These are phyloP conservation scores for Mythimna albipuncta DNA, from an alignment of 2,888 invertebrate genomes.

Conservation along the genomic window DNA sequence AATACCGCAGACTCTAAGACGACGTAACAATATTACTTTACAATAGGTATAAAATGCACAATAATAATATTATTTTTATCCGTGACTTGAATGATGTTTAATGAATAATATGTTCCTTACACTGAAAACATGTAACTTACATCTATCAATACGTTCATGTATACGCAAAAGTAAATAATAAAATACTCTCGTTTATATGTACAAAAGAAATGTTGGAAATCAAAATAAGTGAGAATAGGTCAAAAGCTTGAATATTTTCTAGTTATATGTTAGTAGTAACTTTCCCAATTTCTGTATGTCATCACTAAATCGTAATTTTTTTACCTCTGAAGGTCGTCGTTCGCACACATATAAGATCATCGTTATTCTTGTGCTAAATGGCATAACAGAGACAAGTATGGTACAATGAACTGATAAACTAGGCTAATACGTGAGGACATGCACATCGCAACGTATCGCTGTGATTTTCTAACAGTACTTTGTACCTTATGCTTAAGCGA, in stretches of 20 bases:
- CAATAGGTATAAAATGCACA: slow-evolving; percentile 17
- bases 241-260: slow-evolving; percentile 19
- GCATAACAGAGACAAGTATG: slow-evolving; percentile 48
- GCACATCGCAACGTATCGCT: slow-evolving; percentile 54
- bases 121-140: neutral
- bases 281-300: slow-evolving; percentile 13
- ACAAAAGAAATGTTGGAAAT: slow-evolving; percentile 4
- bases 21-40: slow-evolving; percentile 23
- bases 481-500: slow-evolving; percentile 12
- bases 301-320: slow-evolving; percentile 28
- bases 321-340: slow-evolving; percentile 32
- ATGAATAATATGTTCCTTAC: slow-evolving; percentile 24
- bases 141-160: neutral
- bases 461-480: slow-evolving; percentile 58
- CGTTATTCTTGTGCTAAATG: slow-evolving; percentile 50
- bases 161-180: slow-evolving; percentile 3
- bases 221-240: slow-evolving; percentile 18
- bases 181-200: neutral
- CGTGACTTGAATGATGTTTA: slow-evolving; percentile 35
- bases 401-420: slow-evolving; percentile 66
- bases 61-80: slow-evolving; percentile 34
- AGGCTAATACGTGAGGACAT: slow-evolving; percentile 63
- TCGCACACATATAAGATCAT: slow-evolving; percentile 43
- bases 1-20: slow-evolving; percentile 39
- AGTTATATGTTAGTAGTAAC: slow-evolving; percentile 4